These are phyloP conservation scores for Phacellophora camtschatica DNA, from an alignment of 30 jellyfish, hydroid and myxozoan genomes.

Conservation along the genomic window DNA sequence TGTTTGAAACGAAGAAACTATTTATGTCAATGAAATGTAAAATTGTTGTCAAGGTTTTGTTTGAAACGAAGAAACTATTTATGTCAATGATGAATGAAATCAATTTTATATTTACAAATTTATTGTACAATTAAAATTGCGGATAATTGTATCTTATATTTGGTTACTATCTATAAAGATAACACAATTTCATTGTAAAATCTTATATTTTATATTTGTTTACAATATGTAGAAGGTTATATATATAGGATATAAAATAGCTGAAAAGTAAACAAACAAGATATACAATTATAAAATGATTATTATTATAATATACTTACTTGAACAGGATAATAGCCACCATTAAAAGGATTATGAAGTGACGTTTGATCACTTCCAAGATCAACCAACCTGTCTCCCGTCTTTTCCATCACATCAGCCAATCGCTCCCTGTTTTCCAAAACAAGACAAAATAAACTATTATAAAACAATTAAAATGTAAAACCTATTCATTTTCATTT, in stretches of 20 bases:
- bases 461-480: no score
- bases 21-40: background rate
- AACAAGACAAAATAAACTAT: no score
- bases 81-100: background rate
- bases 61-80: background rate
- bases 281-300: background rate
- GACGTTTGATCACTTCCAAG: conserved; percentile 99
- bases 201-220: no score
- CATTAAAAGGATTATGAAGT: conserved; percentile 94
- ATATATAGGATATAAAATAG: no score
- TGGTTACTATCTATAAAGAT: no score
- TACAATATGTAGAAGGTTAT: no score
- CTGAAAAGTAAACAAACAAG: background rate
- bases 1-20: background rate
- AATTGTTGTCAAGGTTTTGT: background rate
- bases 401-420: conserved; percentile 70
- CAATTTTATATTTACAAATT: no score
- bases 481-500: no score
- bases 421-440: conserved; percentile 75
- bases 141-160: no score
- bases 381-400: conserved; percentile 91
- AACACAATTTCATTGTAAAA: no score
- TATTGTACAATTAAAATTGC: no score
- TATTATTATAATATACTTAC: background rate
- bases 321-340: conserved; percentile 99